These are phyloP conservation scores for Pseudochirops cupreus DNA, from an alignment of 2,797 vertebrate species.

Conservation along the genomic window DNA sequence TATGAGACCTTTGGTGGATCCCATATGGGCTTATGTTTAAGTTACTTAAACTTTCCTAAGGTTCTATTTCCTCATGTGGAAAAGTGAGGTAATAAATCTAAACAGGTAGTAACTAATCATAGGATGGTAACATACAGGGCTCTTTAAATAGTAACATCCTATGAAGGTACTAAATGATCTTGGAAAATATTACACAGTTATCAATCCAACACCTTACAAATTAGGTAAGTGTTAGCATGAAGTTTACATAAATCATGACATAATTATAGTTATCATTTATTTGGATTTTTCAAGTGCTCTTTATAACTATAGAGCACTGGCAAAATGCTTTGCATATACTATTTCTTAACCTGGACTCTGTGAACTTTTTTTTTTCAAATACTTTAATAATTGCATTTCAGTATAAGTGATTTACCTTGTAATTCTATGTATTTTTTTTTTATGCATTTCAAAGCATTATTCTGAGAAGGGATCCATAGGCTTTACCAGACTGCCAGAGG, in stretches of 20 bases:
- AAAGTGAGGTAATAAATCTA: not conserved
- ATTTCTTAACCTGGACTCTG: not conserved
- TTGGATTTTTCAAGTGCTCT: not conserved
- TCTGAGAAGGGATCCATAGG: not conserved
- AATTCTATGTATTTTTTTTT: not conserved
- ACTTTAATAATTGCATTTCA: not conserved
- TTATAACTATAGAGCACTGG: not conserved
- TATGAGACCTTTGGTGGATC: not conserved
- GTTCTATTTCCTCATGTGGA: not conserved
- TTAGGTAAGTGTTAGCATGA: not conserved
- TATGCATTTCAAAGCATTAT: not conserved
- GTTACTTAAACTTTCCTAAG: not conserved
- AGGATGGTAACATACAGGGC: not conserved
- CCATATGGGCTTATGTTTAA: not conserved
- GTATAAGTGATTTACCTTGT: not conserved
- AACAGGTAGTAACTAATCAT: not conserved
- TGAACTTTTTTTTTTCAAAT: not conserved
- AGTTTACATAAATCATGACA: not conserved
- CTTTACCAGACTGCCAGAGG: not conserved
- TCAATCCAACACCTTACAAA: not conserved
- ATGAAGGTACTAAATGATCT: not conserved
- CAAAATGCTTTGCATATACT: not conserved
- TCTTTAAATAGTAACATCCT: not conserved
- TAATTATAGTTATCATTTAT: not conserved
- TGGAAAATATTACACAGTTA: not conserved